A percentile compares a stretch with the other conserved stretches of the same genome.
Evolutionary conservation across 1,140 invertebrate species (phyloP).

Genomic region (Melipona quadrifasciata): DNA sequence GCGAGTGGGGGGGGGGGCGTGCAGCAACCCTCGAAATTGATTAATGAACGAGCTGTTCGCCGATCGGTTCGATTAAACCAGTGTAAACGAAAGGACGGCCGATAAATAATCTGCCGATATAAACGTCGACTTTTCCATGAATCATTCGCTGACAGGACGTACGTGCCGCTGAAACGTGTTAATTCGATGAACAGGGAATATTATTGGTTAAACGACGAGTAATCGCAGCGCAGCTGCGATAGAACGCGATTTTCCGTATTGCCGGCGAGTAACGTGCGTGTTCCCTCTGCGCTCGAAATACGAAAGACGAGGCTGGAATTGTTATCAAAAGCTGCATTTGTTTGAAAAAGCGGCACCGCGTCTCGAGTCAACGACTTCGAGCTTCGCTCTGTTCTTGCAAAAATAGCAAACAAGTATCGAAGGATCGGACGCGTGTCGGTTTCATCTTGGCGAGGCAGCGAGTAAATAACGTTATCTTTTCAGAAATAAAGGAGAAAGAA

Average conservation of each 20-base stretch:
- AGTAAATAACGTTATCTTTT: neutral
- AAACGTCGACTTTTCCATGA: conserved; percentile 69
- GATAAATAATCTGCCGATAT: conserved; percentile 72
- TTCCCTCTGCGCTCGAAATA: neutral
- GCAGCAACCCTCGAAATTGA: conserved; percentile 64
- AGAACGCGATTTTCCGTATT: neutral
- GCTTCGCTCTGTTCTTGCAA: neutral
- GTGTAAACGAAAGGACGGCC: conserved; percentile 65
- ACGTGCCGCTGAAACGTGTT: conserved; percentile 49
- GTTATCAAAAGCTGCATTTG: neutral
- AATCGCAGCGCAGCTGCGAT: neutral
- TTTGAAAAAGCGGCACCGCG: neutral
- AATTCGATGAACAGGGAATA: conserved; percentile 49
- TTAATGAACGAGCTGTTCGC: conserved; percentile 65
- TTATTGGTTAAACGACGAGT: conserved; percentile 11
- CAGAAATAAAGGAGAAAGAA: neutral
- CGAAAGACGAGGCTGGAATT: neutral
- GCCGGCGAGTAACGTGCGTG: neutral
- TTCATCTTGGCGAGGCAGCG: neutral
- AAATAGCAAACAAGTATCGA: neutral
- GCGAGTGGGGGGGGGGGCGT: conserved; percentile 53
- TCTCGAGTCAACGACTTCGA: neutral
- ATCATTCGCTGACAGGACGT: conserved; percentile 45
- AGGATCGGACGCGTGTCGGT: neutral
- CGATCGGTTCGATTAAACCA: conserved; percentile 71